phyloP scores from a whole-genome alignment of 2,113 vertebrate genomes.

The Ivindomyrus marchei region DNA sequence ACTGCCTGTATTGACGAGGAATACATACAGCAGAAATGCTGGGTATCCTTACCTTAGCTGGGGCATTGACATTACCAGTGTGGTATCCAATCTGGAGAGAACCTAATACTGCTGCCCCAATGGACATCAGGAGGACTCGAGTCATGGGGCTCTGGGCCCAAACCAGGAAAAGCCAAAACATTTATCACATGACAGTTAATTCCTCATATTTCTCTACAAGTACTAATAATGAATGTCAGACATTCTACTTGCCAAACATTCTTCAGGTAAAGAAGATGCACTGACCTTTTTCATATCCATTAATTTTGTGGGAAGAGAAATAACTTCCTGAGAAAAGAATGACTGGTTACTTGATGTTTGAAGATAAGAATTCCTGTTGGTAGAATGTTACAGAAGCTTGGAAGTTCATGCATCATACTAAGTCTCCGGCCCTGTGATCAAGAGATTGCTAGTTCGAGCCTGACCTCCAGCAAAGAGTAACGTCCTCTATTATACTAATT shows the following conservation, averaged over 20 bases:
- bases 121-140: conserved; percentile 47
- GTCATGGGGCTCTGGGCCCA: conserved; percentile 52
- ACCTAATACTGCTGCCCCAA: conserved; percentile 52
- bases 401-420: background rate
- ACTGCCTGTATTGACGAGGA: background rate
- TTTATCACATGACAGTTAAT: background rate
- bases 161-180: background rate
- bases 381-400: background rate
- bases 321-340: conserved; percentile 25
- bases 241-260: background rate
- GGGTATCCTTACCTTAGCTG: conserved; percentile 50
- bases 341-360: background rate
- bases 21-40: background rate
- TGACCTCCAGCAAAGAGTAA: too few relatives aligned
- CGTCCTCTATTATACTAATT: too few relatives aligned
- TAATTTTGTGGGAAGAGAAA: conserved; percentile 14
- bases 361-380: background rate
- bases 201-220: background rate
- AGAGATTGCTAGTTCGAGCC: too few relatives aligned
- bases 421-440: too few relatives aligned
- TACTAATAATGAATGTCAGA: background rate
- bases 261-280: conserved; percentile 5
- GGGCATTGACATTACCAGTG: conserved; percentile 64
- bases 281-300: conserved; percentile 57
- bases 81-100: conserved; percentile 60